Evolutionary conservation across 2,113 vertebrate species (phyloP).

Genomic region (Meles meles): DNA sequence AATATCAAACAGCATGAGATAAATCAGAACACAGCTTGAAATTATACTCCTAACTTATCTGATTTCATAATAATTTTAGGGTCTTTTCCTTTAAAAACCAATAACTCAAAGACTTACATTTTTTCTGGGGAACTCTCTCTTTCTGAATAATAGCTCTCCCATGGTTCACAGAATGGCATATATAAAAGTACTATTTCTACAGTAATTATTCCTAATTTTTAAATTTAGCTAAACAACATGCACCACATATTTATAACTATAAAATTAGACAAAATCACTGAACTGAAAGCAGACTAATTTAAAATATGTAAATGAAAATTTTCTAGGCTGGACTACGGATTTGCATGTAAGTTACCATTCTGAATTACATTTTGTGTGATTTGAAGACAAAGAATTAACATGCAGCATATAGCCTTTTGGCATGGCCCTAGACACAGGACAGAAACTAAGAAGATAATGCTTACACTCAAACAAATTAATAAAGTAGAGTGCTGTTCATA

Average conservation of each 20-base stretch:
- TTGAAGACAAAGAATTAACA: constrained; percentile 58
- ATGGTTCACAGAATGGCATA: constrained; percentile 67
- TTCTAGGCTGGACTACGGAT: background rate
- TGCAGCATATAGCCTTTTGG: background rate
- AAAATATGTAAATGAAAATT: constrained; percentile 70
- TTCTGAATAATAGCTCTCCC: constrained; percentile 64
- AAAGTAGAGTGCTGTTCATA: background rate
- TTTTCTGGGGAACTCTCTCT: constrained; percentile 65
- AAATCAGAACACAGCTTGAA: constrained; percentile 79
- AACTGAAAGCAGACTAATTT: constrained; percentile 65
- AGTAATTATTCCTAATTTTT: constrained; percentile 72
- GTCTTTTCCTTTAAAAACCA: constrained; percentile 75
- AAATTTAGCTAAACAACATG: constrained; percentile 61
- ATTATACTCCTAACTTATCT: constrained; percentile 80
- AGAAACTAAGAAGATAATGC: background rate
- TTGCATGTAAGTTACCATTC: constrained; percentile 41
- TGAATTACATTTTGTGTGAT: constrained; percentile 38
- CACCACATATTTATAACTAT: constrained; percentile 62
- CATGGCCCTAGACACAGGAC: background rate
- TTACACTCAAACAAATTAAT: constrained; percentile 15
- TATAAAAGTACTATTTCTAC: constrained; percentile 48
- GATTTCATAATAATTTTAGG: constrained; percentile 81
- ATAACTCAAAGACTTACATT: constrained; percentile 71
- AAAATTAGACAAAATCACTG: constrained; percentile 66
- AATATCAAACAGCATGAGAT: constrained; percentile 69